Base-by-base conservation (phyloP, 2,113 vertebrate species). In the Neogale vison region DNA sequence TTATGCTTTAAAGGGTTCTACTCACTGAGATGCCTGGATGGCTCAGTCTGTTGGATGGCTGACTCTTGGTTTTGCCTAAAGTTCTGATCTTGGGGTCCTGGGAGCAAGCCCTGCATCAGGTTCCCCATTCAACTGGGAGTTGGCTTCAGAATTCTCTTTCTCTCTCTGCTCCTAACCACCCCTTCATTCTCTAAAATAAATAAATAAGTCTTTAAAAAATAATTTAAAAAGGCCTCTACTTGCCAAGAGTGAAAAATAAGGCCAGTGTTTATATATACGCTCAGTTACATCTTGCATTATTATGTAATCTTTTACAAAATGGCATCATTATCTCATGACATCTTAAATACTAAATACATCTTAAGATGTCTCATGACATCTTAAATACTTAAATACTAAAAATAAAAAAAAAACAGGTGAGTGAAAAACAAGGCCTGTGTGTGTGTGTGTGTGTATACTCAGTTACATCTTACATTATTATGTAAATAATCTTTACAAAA, bases 1-100 rank as follows among this genome's bases (percentile, higher is more conserved):
- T 98, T 98, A 97, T 47, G 36, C 96, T 98, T 98, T 98, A 97
- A 95, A 98, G 91, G 63, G 95, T 90, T 98, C 34, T 69, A 69
- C 34, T n/a, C n/a, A 34, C 15, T n/a, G 34, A n/a, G 67, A 18
- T 14, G 7, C 34, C 67, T n/a, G 67, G 7, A 7, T 69, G 67
- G 67, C 34, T 69, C 67, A n/a, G 67, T 69, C 67, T 36, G 34
- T 69, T n/a, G 34, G 67, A n/a, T 69, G 67, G 17, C 17, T 69
- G 67, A 69, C 67, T 69, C 17, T 69, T 69, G 34, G 34, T 69
- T 69, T 69, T 20, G 4, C 7, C 34, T n/a, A 17, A 69, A 17
- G 67, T 69, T 20, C 34, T 69, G 67, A 69, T 69, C 67, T 69
- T 7, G 4, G 17, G 67, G 67, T n/a, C 67, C 34, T 69, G 34